A percentile compares a stretch with the other conserved stretches of the same genome.
phyloP scores from a whole-genome alignment of 2,888 invertebrate species.

The Agrochola macilenta region DNA sequence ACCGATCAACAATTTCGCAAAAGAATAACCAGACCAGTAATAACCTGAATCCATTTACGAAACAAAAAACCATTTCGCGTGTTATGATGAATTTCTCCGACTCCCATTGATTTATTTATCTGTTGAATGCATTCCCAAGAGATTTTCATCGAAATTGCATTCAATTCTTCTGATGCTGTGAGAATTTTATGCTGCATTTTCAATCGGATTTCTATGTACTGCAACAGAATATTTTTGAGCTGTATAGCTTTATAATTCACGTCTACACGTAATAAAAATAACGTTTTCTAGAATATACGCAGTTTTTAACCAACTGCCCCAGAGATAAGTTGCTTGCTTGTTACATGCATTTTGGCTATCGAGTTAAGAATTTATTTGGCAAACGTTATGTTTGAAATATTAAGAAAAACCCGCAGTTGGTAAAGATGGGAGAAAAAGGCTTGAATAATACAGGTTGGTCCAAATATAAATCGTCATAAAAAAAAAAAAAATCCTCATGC shows the following conservation, averaged over 20 bases:
- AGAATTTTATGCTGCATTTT: slow-evolving; percentile 40
- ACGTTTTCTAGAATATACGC: background rate
- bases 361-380: background rate
- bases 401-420: background rate
- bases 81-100: slow-evolving; percentile 10
- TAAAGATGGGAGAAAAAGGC: background rate
- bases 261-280: background rate
- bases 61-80: background rate
- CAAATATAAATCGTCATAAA: too few relatives aligned
- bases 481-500: too few relatives aligned
- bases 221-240: slow-evolving; percentile 48
- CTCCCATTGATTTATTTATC: slow-evolving; percentile 45
- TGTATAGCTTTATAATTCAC: slow-evolving; percentile 23
- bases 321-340: background rate
- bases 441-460: background rate
- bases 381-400: background rate
- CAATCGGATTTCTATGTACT: slow-evolving; percentile 30
- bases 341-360: background rate
- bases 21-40: background rate
- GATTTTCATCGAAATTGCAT: slow-evolving; percentile 47
- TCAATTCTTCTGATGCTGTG: slow-evolving; percentile 23
- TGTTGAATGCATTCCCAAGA: slow-evolving; percentile 37
- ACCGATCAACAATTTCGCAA: background rate
- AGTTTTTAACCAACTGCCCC: background rate
- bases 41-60: background rate